Percentiles rank a stretch among this genome's conserved stretches.
phyloP scores from a whole-genome alignment of 2,113 vertebrate genomes.

The Siniperca chuatsi region DNA sequence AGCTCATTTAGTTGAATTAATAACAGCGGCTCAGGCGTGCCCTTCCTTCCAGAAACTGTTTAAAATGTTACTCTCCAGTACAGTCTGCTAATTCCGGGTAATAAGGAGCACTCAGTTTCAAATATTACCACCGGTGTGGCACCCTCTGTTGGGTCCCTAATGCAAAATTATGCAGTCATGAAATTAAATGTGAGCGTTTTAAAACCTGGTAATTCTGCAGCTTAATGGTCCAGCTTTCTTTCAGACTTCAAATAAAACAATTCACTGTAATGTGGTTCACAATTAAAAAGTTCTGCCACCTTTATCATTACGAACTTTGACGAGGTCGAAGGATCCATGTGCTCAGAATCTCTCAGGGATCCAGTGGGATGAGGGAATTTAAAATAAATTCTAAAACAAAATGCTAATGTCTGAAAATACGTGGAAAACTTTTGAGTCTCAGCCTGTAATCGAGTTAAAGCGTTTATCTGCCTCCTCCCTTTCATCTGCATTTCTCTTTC shows the following conservation, averaged over 20 bases:
- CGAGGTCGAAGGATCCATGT: not conserved
- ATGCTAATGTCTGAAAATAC: not conserved
- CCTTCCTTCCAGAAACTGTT: slow-evolving; percentile 48
- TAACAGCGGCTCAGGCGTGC: slow-evolving; percentile 45
- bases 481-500: slow-evolving; percentile 1
- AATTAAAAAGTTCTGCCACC: slow-evolving; percentile 43
- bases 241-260: slow-evolving; percentile 50
- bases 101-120: slow-evolving; percentile 51
- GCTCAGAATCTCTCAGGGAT: slow-evolving; percentile 13
- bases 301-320: slow-evolving; percentile 33
- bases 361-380: not conserved
- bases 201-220: slow-evolving; percentile 51
- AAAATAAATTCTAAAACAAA: not conserved
- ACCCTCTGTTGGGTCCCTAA: slow-evolving; percentile 54
- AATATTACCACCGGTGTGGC: slow-evolving; percentile 38
- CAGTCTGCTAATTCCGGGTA: slow-evolving; percentile 52
- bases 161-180: slow-evolving; percentile 66
- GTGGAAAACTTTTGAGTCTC: not conserved
- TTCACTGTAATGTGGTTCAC: slow-evolving; percentile 38
- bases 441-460: not conserved
- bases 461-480: not conserved
- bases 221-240: slow-evolving; percentile 54
- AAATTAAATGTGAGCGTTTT: slow-evolving; percentile 64
- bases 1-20: slow-evolving; percentile 63
- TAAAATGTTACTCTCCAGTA: slow-evolving; percentile 46